Base-by-base conservation (phyloP, 2,888 invertebrate species). In the Sylvicola cinctus region DNA sequence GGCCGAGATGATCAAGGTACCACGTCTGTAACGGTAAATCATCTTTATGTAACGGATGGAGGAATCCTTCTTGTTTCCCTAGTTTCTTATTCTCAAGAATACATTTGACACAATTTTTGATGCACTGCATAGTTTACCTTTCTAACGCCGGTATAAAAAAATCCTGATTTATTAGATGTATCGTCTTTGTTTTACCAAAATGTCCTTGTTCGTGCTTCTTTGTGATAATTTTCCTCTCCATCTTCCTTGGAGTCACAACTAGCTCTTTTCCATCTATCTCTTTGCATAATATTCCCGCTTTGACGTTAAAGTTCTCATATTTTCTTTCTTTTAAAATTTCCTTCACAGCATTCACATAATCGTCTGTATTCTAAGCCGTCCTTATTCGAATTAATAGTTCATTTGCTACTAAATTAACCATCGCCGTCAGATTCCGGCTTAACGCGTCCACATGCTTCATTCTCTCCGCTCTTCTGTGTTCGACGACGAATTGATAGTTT, bases 1-100 rank as follows among this genome's bases (percentile, higher is more conserved):
- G 51, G 4, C 51, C 50, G 3, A 54, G n/a, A 31, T 54, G 54
- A 32, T 52, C 52, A 4, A 47, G 30, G 31, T 52, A 49, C 11
- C 42, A 46, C 0, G 48, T 50, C 17, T 45, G 33, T 3, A 52
- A 31, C 3, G 51, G 52, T 3, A 32, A 30, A 3, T 41, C 44
- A 10, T 41, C 48, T 29, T 55, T 53, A 11, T 46, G 42, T 2
- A 55, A 46, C 0, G 45, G 41, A 30, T 47, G 34, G 16, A 53
- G 38, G 3, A 42, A 44, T 12, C 52, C 50, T 41, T 52, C 50
- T 17, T 45, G 41, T 34, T 48, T 52, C 1, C 50, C 53, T 2
- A 28, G 36, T 31, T 52, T 32, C 43, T 44, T 36, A 32, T 43
- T 26, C 11, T 35, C 26, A 30, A 43, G 15, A 10, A 42, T 42